A percentile compares a stretch with the other conserved stretches of the same genome.
phyloP scores from a whole-genome alignment of 1,140 invertebrate species.

The Aphis gossypii region DNA sequence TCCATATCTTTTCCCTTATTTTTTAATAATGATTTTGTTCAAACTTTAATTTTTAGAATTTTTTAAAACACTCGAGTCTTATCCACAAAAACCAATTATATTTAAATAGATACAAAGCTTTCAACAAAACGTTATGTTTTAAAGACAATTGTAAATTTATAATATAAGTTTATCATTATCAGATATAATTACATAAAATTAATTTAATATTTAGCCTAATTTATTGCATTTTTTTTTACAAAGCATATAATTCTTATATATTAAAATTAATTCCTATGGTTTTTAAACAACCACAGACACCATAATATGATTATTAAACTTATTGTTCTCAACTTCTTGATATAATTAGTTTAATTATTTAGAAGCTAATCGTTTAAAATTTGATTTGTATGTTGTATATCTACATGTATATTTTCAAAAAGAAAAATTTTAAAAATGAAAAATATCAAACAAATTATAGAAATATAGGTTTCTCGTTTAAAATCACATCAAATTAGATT shows the following conservation, averaged over 20 bases:
- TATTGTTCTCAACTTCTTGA: too few species aligned
- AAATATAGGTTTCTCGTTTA: neutral
- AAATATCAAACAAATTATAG: too few species aligned
- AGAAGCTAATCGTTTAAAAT: neutral
- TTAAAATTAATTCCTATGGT: neutral
- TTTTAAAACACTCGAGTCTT: neutral
- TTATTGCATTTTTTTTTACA: neutral
- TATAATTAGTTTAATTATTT: neutral
- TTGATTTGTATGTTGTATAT: neutral
- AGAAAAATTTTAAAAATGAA: too few species aligned
- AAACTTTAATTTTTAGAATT: too few species aligned
- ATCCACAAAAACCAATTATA: neutral
- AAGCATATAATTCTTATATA: neutral
- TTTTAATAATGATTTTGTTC: neutral
- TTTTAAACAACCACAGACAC: neutral
- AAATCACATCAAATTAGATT: neutral
- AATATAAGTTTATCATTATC: neutral
- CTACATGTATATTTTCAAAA: too few species aligned
- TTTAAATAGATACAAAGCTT: neutral
- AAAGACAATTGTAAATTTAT: neutral
- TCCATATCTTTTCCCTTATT: neutral
- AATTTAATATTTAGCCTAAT: neutral
- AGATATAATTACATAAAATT: too few species aligned
- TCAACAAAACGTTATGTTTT: neutral
- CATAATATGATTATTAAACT: neutral